Evolutionary conservation across 1,140 invertebrate species (phyloP).

Genomic region (Bombus ignitus): DNA sequence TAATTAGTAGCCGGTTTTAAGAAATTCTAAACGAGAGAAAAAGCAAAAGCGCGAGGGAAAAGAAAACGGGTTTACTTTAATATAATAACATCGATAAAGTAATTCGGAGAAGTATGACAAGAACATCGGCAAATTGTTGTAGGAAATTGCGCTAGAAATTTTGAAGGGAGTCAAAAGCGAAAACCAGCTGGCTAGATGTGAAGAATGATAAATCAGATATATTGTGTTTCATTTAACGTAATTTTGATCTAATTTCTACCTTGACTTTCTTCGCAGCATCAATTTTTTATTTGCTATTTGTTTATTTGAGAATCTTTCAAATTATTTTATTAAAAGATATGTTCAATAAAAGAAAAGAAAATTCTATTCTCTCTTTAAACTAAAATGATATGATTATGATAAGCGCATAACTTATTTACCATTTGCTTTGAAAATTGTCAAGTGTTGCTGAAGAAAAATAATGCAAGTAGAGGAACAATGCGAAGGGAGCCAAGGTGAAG

Average conservation of each 20-base stretch:
- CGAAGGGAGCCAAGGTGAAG: constrained; percentile 46
- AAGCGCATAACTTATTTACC: neutral
- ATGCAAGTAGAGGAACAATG: neutral
- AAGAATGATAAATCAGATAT: neutral
- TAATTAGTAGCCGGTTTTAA: constrained; percentile 51
- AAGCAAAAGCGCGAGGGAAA: neutral
- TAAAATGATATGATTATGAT: too few species aligned
- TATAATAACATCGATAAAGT: constrained; percentile 1
- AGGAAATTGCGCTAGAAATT: neutral
- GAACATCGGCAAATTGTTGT: constrained; percentile 18
- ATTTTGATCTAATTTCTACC: constrained; percentile 17
- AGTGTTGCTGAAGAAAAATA: too few species aligned
- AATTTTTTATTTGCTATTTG: neutral
- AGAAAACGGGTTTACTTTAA: constrained; percentile 43
- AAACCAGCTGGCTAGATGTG: neutral
- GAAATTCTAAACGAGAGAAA: constrained; percentile 32
- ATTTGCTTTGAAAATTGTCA: neutral
- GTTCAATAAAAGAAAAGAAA: neutral
- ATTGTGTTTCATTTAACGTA: neutral
- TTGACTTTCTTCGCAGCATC: constrained; percentile 29
- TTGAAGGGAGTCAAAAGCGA: neutral
- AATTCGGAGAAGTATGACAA: neutral
- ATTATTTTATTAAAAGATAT: neutral
- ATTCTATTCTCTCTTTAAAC: neutral
- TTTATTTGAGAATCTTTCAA: neutral